Conservation (phyloP, 1,140 invertebrate species). For the Scylla paramamosain region DNA sequence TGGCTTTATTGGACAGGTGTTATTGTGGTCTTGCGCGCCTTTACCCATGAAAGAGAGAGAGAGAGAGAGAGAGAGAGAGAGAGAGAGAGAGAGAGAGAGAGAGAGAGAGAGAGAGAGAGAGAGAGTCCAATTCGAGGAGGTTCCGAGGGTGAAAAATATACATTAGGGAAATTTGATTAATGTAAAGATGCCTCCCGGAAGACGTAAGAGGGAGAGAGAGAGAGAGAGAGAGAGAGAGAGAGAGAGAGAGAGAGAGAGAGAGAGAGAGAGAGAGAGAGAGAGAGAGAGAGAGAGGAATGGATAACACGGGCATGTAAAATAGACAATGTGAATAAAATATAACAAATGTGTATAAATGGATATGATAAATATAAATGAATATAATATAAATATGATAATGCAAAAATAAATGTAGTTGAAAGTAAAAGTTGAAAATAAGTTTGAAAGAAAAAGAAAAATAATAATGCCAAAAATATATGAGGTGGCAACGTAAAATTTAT, state of each 20-base stretch:
- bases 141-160: background rate
- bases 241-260: constrained; percentile 37
- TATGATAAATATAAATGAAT: no score
- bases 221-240: constrained; percentile 44
- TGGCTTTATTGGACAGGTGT: no score
- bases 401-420: no score
- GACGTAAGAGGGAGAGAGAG: constrained; percentile 9
- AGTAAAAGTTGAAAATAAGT: no score
- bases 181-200: background rate
- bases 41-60: background rate
- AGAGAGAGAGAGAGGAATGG: constrained; percentile 33
- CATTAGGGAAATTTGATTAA: background rate
- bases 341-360: no score
- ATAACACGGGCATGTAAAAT: background rate
- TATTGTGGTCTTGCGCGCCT: no score
- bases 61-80: constrained; percentile 32
- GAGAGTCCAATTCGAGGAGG: background rate
- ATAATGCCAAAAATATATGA: no score
- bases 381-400: no score
- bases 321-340: background rate
- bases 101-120: constrained; percentile 45
- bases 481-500: no score
- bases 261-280: constrained; percentile 30
- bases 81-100: constrained; percentile 27
- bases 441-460: no score